phyloP scores from a whole-genome alignment of 2,797 vertebrate genomes.

The Ceryle rudis region DNA sequence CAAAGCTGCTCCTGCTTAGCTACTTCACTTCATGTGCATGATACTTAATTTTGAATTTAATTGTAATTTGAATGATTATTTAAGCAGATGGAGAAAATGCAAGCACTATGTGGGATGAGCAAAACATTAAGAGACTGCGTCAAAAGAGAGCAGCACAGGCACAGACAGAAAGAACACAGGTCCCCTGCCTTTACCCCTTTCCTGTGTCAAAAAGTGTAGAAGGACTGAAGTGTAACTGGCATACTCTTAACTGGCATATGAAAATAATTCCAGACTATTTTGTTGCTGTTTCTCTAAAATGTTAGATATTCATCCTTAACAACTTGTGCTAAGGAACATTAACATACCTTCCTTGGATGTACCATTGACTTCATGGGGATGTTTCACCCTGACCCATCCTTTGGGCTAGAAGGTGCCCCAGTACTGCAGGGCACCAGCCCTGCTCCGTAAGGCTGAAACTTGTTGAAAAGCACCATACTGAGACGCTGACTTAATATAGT shows the following conservation, averaged over 20 bases:
- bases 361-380: neutral
- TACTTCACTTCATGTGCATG: neutral
- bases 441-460: neutral
- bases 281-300: neutral
- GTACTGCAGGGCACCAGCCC: neutral
- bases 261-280: neutral
- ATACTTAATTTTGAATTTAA: neutral
- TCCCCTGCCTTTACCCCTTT: neutral
- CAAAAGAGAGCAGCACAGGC: neutral
- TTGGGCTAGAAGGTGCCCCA: neutral
- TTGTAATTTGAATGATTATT: neutral
- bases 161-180: neutral
- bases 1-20: neutral
- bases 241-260: accelerated
- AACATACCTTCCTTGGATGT: accelerated
- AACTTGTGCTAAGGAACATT: neutral
- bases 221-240: neutral
- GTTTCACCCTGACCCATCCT: neutral
- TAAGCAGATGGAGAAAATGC: neutral
- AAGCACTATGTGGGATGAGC: neutral
- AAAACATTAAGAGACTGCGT: neutral
- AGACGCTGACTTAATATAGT: neutral
- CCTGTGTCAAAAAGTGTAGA: neutral
- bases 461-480: neutral
- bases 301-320: neutral